phyloP scores from a whole-genome alignment of 1,140 invertebrate genomes.

The Eumaeus atala region DNA sequence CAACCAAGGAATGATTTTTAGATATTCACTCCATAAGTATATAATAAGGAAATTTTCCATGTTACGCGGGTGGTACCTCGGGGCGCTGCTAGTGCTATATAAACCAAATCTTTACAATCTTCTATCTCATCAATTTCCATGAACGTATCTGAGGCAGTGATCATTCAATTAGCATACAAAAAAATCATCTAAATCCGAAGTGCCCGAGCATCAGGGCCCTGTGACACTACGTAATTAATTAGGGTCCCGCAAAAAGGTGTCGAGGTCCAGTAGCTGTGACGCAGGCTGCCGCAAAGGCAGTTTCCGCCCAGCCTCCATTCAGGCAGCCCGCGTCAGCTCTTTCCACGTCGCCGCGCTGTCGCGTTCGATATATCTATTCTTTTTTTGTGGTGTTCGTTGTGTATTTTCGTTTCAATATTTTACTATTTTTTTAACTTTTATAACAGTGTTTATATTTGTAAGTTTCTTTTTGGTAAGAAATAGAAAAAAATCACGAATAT shows the following conservation, averaged over 20 bases:
- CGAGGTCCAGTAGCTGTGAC: constrained; percentile 53
- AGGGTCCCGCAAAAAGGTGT: constrained; percentile 62
- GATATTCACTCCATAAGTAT: too few relatives aligned
- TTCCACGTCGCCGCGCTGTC: constrained; percentile 15
- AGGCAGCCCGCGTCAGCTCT: constrained; percentile 33
- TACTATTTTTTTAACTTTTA: not conserved
- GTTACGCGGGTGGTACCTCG: too few relatives aligned
- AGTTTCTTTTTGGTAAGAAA: not conserved
- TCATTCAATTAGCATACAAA: too few relatives aligned
- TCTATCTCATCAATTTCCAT: too few relatives aligned
- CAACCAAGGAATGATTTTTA: too few relatives aligned
- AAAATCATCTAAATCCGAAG: too few relatives aligned
- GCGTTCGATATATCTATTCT: constrained; percentile 15
- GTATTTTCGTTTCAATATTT: not conserved
- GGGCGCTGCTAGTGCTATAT: too few relatives aligned
- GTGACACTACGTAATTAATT: constrained; percentile 59
- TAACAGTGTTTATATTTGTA: not conserved
- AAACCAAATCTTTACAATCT: too few relatives aligned
- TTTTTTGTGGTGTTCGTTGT: constrained; percentile 8
- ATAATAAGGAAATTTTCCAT: too few relatives aligned
- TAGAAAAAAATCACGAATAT: too few relatives aligned
- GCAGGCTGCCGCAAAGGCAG: constrained; percentile 62
- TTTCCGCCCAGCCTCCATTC: constrained; percentile 41
- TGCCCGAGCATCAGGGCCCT: not conserved
- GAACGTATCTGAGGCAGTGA: too few relatives aligned